A percentile compares a stretch with the other conserved stretches of the same genome.
Conservation (phyloP, 2,113 vertebrate species). For the Corythornis vintsioides region DNA sequence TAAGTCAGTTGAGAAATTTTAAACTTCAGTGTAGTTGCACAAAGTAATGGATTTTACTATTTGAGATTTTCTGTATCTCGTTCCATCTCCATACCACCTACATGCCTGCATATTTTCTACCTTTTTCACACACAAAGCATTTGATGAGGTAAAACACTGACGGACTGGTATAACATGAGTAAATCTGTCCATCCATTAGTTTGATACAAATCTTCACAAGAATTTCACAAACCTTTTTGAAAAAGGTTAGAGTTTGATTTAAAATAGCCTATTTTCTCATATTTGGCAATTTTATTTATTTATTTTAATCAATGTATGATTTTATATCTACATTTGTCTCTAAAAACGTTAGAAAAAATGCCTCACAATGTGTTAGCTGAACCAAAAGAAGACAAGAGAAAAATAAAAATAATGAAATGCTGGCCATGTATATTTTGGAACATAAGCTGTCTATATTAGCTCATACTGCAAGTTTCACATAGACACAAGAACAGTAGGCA, state of each 20-base stretch:
- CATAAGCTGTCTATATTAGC: neutral
- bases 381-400: neutral
- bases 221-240: constrained; percentile 6
- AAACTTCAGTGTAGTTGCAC: constrained; percentile 26
- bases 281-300: neutral
- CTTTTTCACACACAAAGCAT: constrained; percentile 15
- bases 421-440: neutral
- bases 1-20: constrained; percentile 7
- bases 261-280: neutral
- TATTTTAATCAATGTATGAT: neutral
- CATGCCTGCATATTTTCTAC: neutral
- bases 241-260: constrained; percentile 5
- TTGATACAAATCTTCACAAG: constrained; percentile 18
- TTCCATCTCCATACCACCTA: constrained; percentile 1
- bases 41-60: constrained; percentile 19
- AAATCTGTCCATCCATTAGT: neutral
- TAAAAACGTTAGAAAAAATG: neutral
- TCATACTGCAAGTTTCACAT: neutral
- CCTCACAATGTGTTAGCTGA: constrained; percentile 21
- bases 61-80: constrained; percentile 13
- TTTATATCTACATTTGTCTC: neutral
- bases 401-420: neutral
- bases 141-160: constrained; percentile 42
- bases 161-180: constrained; percentile 15
- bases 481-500: neutral